A percentile compares a stretch with the other conserved stretches of the same genome.
These are phyloP conservation scores for Drosophila takahashii DNA, from an alignment of 1,140 invertebrate genomes.

Conservation along the genomic window DNA sequence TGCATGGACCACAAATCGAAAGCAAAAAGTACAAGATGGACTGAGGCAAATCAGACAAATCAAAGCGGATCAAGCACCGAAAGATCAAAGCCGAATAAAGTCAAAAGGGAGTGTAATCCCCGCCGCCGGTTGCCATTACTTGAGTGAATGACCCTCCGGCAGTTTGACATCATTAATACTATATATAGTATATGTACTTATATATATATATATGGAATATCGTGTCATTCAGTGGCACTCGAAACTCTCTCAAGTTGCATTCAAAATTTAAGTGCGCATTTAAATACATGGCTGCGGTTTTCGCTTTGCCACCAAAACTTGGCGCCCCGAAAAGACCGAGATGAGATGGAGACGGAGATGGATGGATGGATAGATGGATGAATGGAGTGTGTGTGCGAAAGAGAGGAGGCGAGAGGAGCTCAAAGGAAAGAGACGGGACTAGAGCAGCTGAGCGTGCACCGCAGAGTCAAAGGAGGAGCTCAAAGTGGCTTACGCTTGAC, in stretches of 20 bases:
- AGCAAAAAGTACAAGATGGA: neutral
- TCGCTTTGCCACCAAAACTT: constrained; percentile 17
- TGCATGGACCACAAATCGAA: neutral
- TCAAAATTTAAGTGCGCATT: constrained; percentile 33
- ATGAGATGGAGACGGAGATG: neutral
- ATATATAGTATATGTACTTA: neutral
- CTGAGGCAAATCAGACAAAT: constrained; percentile 3
- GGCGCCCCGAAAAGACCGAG: constrained; percentile 7
- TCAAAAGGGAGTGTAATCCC: constrained; percentile 1
- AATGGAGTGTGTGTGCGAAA: constrained; percentile 1
- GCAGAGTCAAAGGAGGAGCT: constrained; percentile 52
- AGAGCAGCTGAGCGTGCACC: constrained; percentile 11
- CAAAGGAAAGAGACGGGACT: constrained; percentile 3
- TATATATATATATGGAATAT: constrained; percentile 3
- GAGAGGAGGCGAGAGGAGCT: neutral
- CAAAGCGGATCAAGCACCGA: neutral
- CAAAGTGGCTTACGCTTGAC: constrained; percentile 70
- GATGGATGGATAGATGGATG: neutral
- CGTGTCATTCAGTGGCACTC: constrained; percentile 23
- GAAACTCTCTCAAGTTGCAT: constrained; percentile 24
- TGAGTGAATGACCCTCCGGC: constrained; percentile 5
- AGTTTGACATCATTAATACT: constrained; percentile 24
- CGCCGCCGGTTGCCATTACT: constrained; percentile 6
- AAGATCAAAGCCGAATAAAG: constrained; percentile 10
- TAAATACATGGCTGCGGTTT: constrained; percentile 38